phyloP scores from a whole-genome alignment of 2,113 vertebrate genomes.

The Ciconia maguari region DNA sequence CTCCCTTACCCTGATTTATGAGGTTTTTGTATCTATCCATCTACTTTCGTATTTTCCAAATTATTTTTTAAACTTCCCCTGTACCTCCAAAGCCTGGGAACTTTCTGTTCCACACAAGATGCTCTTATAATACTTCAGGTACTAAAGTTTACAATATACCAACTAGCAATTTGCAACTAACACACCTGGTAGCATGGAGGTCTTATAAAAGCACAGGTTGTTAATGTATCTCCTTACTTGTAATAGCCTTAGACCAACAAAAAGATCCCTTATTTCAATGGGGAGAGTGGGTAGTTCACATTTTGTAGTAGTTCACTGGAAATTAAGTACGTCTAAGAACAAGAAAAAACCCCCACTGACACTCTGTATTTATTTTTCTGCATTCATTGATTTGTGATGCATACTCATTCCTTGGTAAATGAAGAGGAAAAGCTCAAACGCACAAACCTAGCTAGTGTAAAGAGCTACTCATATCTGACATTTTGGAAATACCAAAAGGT shows the following conservation, averaged over 20 bases:
- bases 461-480: not conserved
- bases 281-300: not conserved
- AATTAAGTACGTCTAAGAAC: not conserved
- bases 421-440: not conserved
- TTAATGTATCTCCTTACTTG: not conserved
- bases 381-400: not conserved
- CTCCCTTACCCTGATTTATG: not conserved
- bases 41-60: not conserved
- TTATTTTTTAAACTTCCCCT: not conserved
- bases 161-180: not conserved
- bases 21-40: not conserved
- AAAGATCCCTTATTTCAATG: not conserved
- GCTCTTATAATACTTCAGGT: not conserved
- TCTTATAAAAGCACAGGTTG: not conserved
- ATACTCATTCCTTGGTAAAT: not conserved
- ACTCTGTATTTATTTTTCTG: not conserved
- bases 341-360: not conserved
- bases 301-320: too few species aligned
- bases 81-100: not conserved
- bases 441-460: not conserved
- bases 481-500: not conserved
- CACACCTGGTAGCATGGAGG: not conserved
- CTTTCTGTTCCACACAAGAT: not conserved
- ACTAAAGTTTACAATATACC: not conserved
- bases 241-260: not conserved